Conservation (phyloP, 2,797 vertebrate genomes). For the Meda fulgida region DNA sequence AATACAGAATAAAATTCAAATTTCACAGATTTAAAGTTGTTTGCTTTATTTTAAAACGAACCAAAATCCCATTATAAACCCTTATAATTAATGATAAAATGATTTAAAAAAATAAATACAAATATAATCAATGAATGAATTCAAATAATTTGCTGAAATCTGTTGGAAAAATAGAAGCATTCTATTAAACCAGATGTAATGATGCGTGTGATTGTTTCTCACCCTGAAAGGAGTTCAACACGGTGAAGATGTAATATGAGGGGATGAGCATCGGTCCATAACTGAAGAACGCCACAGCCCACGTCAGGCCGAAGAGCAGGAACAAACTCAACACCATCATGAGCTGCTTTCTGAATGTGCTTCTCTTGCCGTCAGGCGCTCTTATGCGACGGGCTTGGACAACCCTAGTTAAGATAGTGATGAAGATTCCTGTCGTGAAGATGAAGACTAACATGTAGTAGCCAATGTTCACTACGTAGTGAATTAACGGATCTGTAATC, state of each 20-base stretch:
- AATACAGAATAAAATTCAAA: too few relatives aligned
- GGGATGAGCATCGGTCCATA: slow-evolving; percentile 56
- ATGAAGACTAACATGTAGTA: slow-evolving; percentile 67
- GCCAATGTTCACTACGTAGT: slow-evolving; percentile 64
- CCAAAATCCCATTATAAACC: background rate
- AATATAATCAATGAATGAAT: too few relatives aligned
- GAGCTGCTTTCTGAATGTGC: slow-evolving; percentile 27
- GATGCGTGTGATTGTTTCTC: background rate
- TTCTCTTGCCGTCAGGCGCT: accelerated
- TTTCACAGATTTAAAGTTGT: too few relatives aligned
- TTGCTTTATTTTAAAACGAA: too few relatives aligned
- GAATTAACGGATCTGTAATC: slow-evolving; percentile 60
- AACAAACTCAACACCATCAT: slow-evolving; percentile 62
- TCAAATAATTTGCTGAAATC: background rate
- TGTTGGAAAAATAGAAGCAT: background rate
- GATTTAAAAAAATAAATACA: too few relatives aligned
- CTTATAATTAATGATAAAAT: background rate
- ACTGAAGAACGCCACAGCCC: slow-evolving; percentile 72
- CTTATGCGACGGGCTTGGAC: accelerated
- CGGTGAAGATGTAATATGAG: slow-evolving; percentile 70
- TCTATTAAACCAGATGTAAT: background rate
- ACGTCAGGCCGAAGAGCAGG: slow-evolving; percentile 67
- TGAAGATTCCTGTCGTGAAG: slow-evolving; percentile 61
- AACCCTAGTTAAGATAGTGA: slow-evolving; percentile 28
- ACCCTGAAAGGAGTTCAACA: slow-evolving; percentile 74